Evolutionary conservation across 2,888 invertebrate species (phyloP).

Genomic region (Crepidodera aurea): DNA sequence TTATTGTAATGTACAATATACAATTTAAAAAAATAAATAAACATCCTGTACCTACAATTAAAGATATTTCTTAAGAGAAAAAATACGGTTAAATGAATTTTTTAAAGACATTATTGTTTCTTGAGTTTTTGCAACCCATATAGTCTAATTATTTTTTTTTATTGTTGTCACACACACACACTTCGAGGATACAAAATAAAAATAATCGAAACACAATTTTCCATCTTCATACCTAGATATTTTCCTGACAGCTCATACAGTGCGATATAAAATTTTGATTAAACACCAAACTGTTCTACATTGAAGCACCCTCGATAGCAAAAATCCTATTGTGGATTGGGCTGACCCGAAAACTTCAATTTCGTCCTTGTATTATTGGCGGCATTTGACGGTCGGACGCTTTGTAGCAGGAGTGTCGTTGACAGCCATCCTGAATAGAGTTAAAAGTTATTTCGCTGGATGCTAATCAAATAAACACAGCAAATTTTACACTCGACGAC

Average conservation of each 20-base stretch:
- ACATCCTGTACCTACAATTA: too few species aligned
- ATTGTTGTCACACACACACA: too few species aligned
- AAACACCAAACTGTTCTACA: constrained; percentile 2
- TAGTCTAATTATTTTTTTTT: too few species aligned
- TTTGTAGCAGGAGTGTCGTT: constrained; percentile 22
- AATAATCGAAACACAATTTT: too few species aligned
- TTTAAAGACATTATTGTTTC: too few species aligned
- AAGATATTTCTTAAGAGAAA: too few species aligned
- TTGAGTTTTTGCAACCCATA: too few species aligned
- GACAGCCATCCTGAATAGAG: constrained; percentile 14
- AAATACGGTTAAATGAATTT: too few species aligned
- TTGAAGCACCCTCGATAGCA: constrained; percentile 1
- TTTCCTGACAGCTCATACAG: neutral
- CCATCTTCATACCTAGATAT: neutral
- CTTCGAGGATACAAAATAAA: too few species aligned
- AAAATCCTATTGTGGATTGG: constrained; percentile 13
- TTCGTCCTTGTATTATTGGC: constrained; percentile 13
- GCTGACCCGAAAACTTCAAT: constrained; percentile 19
- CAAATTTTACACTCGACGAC: neutral
- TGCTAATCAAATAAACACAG: constrained; percentile 5
- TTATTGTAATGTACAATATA: too few species aligned
- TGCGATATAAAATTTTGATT: neutral
- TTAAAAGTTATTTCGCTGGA: constrained; percentile 13
- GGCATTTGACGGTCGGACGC: constrained; percentile 12
- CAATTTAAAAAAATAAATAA: too few species aligned